Evolutionary conservation across 1,140 invertebrate species (phyloP).

Genomic region (Drosophila tristis): DNA sequence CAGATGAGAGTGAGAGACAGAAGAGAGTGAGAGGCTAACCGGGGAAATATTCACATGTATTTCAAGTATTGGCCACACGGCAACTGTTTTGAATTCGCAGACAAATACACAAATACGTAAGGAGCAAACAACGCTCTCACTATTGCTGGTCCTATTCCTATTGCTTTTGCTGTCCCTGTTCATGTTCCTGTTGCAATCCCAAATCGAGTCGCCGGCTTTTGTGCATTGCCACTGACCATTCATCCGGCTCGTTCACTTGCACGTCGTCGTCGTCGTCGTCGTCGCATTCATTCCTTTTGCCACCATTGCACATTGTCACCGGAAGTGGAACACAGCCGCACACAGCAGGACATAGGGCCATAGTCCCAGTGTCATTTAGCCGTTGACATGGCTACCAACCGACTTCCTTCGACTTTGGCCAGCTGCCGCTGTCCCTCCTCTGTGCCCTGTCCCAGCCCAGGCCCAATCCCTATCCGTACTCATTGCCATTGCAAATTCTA

Average conservation of each 20-base stretch:
- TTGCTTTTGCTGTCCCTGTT: constrained; percentile 14
- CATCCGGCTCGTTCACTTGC: constrained; percentile 68
- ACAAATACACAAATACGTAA: constrained; percentile 25
- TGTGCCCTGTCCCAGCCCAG: neutral
- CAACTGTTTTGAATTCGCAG: constrained; percentile 63
- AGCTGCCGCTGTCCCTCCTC: constrained; percentile 40
- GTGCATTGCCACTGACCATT: constrained; percentile 61
- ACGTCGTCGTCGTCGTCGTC: constrained; percentile 23
- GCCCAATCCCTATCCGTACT: neutral
- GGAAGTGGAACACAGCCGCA: constrained; percentile 67
- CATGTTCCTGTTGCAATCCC: constrained; percentile 49
- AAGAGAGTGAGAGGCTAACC: neutral
- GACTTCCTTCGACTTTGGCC: constrained; percentile 56
- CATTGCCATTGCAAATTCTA: constrained; percentile 57
- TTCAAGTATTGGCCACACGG: constrained; percentile 67
- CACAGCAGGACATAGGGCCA: constrained; percentile 7
- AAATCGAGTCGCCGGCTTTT: constrained; percentile 63
- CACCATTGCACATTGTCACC: constrained; percentile 76
- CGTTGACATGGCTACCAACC: constrained; percentile 70
- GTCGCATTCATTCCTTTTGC: constrained; percentile 62
- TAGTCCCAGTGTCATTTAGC: constrained; percentile 59
- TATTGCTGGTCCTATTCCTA: constrained; percentile 12
- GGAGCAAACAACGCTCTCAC: constrained; percentile 36
- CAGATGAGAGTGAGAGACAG: neutral
- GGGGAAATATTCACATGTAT: constrained; percentile 52